Percentiles rank a stretch among this genome's conserved stretches.
These are phyloP conservation scores for Enteromius treurensis DNA, from an alignment of 2,797 vertebrate genomes.

Conservation along the genomic window DNA sequence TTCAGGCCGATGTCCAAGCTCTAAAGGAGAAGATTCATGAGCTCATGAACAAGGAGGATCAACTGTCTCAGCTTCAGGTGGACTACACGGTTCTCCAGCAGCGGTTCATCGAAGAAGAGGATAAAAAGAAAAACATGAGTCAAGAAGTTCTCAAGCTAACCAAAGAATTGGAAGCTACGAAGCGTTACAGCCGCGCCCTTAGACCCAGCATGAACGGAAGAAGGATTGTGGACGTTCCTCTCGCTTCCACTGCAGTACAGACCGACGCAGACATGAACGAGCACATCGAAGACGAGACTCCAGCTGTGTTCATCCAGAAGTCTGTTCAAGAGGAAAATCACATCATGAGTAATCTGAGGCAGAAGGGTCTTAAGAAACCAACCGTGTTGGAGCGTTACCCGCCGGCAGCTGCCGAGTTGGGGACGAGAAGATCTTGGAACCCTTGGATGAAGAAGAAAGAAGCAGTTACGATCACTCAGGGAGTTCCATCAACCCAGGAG, in stretches of 20 bases:
- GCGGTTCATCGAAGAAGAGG: conserved; percentile 87
- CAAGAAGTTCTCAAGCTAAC: conserved; percentile 84
- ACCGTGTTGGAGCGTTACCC: conserved; percentile 90
- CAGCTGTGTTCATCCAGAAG: conserved; percentile 92
- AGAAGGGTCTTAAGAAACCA: conserved; percentile 85
- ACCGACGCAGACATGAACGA: conserved; percentile 80
- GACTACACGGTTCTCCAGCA: conserved; percentile 89
- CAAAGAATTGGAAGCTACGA: conserved; percentile 88
- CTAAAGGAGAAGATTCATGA: conserved; percentile 98
- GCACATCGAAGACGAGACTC: conserved; percentile 85
- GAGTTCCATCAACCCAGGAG: conserved; percentile 61
- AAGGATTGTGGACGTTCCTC: conserved; percentile 87
- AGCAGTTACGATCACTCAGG: conserved; percentile 66
- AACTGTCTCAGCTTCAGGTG: conserved; percentile 91
- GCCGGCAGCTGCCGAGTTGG: conserved; percentile 83
- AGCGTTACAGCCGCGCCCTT: conserved; percentile 87
- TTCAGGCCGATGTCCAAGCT: conserved; percentile 89
- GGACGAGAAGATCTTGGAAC: conserved; percentile 85
- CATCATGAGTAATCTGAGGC: conserved; percentile 93
- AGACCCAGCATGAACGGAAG: conserved; percentile 88
- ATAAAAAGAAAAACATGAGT: conserved; percentile 85
- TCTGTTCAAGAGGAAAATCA: conserved; percentile 95
- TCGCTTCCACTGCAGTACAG: conserved; percentile 89
- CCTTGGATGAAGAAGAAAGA: conserved; percentile 94
- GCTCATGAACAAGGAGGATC: conserved; percentile 96